Evolutionary conservation across 2,797 vertebrate genomes (phyloP), one percentile per base, ranked within the genome.

Genomic region (Coranthus polyacanthus): DNA sequence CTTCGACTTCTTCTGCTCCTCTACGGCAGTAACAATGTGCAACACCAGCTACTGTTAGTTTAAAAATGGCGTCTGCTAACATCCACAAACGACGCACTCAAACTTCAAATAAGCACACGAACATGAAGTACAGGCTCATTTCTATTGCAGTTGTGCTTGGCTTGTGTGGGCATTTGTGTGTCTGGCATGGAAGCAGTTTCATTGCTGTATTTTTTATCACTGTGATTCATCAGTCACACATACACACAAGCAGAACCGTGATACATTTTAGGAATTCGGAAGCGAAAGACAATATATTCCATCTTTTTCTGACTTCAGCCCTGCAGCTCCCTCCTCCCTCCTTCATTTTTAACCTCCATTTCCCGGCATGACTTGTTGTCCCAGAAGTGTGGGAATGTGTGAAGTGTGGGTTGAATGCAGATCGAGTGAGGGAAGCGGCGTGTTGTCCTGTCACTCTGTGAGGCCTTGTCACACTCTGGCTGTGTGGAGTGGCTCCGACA

Each of bases 391-490:
- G 0, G 42, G 22, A 57, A 53, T 43, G 71, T 83, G 79, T 65
- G 75, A 74, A 57, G 73, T 80, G 72, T 72, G 79, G 66, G 58
- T 44, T 0, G 68, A 86, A 78, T 87, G 83, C 15, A 68, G 84
- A 87, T 72, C 75, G 34, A 62, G 70, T 32, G 55, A 71, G 64
- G 57, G 70, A 72, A 56, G 62, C 49, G 2, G 12, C 32, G n/a
- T 75, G 85, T 76, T 78, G 70, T 60, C 63, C 71, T 53, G 85
- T 83, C 81, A 73, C 72, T 83, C 61, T 17, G 60, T 70, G 77
- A 79, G 81, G 82, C 82, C 85, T 84, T 84, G 86, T 90, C 85
- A 83, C 78, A 63, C 64, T 69, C 41, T 13, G 47, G 51, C 76
- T 78, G 60, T 64, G 75, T 39, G 74, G 73, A 84, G 82, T 52